Evolutionary conservation across 2,113 vertebrate genomes (phyloP).

Genomic region (Macaca mulatta): DNA sequence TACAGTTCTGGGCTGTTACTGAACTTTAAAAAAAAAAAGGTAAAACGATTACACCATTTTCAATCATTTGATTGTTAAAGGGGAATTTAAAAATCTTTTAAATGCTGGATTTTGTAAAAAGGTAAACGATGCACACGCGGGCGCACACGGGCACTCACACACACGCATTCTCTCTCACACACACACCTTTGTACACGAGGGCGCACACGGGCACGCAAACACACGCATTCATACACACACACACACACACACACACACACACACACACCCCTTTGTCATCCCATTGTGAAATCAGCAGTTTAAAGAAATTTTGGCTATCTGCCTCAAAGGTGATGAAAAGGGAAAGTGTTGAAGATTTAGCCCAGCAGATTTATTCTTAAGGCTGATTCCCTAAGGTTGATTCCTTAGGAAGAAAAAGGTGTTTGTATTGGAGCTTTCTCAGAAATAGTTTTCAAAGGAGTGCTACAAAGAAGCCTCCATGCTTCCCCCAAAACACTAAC

Average conservation of each 20-base stretch:
- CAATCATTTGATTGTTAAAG: neutral
- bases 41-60: neutral
- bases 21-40: neutral
- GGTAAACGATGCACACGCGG: neutral
- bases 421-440: constrained; percentile 28
- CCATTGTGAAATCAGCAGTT: neutral
- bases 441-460: constrained; percentile 8
- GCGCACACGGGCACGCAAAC: no score
- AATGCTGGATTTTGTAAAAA: neutral
- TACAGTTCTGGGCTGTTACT: neutral
- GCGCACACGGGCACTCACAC: no score
- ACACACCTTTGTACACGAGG: neutral
- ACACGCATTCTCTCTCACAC: neutral
- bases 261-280: neutral
- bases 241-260: neutral
- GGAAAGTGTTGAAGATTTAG: neutral
- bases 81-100: neutral
- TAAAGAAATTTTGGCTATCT: neutral
- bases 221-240: neutral
- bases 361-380: neutral
- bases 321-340: neutral
- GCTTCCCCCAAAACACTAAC: neutral
- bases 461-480: neutral
- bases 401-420: neutral
- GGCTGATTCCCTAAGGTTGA: neutral